Base-by-base conservation (phyloP, 2,113 vertebrate species). In the Acanthochromis polyacanthus region DNA sequence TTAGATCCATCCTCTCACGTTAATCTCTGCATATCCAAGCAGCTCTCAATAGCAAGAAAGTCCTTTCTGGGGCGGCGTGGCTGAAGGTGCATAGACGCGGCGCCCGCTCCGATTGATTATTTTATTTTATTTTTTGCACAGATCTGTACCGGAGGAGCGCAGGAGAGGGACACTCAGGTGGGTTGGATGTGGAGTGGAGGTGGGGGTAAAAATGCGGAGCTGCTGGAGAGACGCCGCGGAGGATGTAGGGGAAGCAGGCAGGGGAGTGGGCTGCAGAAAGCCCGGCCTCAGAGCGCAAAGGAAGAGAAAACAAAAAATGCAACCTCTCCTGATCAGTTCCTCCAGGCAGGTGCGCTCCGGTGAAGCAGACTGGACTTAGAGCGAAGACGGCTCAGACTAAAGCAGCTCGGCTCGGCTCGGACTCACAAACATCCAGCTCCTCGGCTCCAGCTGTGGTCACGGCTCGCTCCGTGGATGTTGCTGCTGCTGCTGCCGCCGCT, bases 1-100 rank as follows among this genome's bases (percentile, higher is more conserved):
- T 95, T 92, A 96, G 95, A 96, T 97, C 97, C 97, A 98, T 98
- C 95, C 94, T 84, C 93, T 89, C 88, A 95, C 95, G 95, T 95
- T 95, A 94, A 94, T 95, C 94, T 95, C 95, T 92, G 95, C 97
- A 97, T 98, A 95, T 96, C 97, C 96, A 36, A 36, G 32, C 32
- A 94, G 94, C 84, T 90, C 82, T 93, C 91, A 85, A 78, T 76
- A 88, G 74, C 76, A 81, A 90, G 86, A 93, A 36, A 92, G 91
- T 93, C 91, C 91, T 92, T 81, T 85, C 83, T 84, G 88, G 83
- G 77, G 87, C 80, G 80, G 83, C 73, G 77, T 66, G 73, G 71
- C 76, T 60, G 81, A 89, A 36, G 82, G 81, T 73, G 84, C 88
- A 87, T 88, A 78, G 75, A 86, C 80, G 71, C 81, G 45, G 62